These are phyloP conservation scores for Herpailurus yagouaroundi DNA, from an alignment of 2,113 vertebrate species.

Conservation along the genomic window DNA sequence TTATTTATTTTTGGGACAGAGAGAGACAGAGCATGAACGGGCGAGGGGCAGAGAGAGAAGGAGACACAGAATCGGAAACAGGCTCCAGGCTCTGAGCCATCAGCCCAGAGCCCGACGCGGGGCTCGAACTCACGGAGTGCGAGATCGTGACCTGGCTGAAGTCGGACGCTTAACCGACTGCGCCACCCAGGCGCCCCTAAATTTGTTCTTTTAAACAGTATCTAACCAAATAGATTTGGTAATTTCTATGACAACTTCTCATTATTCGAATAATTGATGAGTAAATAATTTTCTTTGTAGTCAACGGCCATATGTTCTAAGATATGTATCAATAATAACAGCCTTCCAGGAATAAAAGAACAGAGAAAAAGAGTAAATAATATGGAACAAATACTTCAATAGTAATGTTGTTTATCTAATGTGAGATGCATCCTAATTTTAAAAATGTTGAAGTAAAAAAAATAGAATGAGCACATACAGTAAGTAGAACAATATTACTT, in stretches of 20 bases:
- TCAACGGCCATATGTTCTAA: background rate
- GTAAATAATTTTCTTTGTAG: background rate
- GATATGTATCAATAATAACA: background rate
- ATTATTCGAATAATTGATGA: background rate
- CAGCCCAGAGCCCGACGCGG: too few relatives aligned
- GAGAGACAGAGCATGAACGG: too few relatives aligned
- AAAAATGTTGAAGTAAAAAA: background rate
- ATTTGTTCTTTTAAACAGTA: background rate
- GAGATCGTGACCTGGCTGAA: too few relatives aligned
- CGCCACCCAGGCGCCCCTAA: too few relatives aligned
- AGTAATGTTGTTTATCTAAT: background rate
- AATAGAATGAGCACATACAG: background rate
- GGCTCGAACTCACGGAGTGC: too few relatives aligned
- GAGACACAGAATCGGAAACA: too few relatives aligned
- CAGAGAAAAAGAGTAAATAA: background rate
- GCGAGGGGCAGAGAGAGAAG: too few relatives aligned
- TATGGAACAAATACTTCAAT: background rate
- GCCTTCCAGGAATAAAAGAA: background rate
- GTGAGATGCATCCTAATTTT: background rate
- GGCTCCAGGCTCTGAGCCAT: too few relatives aligned
- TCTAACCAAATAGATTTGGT: background rate
- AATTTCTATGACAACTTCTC: background rate
- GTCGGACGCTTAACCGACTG: too few relatives aligned
- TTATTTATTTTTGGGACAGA: too few relatives aligned
- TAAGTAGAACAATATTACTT: background rate